Conservation (phyloP, 2,888 invertebrate genomes). For the Aphelenchoides bicaudatus region DNA sequence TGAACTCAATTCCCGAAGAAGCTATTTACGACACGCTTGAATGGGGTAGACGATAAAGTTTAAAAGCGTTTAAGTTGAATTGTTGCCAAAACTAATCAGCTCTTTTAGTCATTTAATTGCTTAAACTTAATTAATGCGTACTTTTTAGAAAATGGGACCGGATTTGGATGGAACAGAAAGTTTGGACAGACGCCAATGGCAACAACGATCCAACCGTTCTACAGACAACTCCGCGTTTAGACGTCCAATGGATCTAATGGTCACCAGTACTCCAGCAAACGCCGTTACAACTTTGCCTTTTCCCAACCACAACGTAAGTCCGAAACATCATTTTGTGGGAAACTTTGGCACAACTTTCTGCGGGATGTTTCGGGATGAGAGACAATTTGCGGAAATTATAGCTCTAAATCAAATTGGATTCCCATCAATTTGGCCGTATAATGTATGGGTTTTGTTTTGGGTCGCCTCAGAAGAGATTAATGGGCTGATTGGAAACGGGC, state of each 20-base stretch:
- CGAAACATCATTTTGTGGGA: too few relatives aligned
- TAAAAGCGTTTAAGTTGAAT: not conserved
- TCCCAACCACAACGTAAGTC: too few relatives aligned
- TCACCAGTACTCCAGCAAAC: not conserved
- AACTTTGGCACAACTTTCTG: too few relatives aligned
- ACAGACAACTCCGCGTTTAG: not conserved
- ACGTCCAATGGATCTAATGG: conserved; percentile 1
- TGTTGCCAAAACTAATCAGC: not conserved
- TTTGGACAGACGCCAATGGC: conserved; percentile 30
- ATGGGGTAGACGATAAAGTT: not conserved
- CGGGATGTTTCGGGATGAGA: too few relatives aligned
- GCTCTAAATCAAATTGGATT: too few relatives aligned
- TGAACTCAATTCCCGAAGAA: conserved; percentile 19
- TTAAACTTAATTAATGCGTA: not conserved
- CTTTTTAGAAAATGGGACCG: conserved; percentile 27
- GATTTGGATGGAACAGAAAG: conserved; percentile 32
- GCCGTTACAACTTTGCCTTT: conserved; percentile 2
- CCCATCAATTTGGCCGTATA: too few relatives aligned
- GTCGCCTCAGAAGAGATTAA: too few relatives aligned
- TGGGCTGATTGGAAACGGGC: too few relatives aligned
- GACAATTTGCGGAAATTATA: too few relatives aligned
- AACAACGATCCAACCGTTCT: conserved; percentile 19
- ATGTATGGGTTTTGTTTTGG: too few relatives aligned
- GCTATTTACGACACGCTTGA: conserved; percentile 12
- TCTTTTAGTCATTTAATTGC: conserved; percentile 4